A percentile compares a stretch with the other conserved stretches of the same genome.
Conservation (phyloP, 1,140 invertebrate genomes). For the Heliconius congener region DNA sequence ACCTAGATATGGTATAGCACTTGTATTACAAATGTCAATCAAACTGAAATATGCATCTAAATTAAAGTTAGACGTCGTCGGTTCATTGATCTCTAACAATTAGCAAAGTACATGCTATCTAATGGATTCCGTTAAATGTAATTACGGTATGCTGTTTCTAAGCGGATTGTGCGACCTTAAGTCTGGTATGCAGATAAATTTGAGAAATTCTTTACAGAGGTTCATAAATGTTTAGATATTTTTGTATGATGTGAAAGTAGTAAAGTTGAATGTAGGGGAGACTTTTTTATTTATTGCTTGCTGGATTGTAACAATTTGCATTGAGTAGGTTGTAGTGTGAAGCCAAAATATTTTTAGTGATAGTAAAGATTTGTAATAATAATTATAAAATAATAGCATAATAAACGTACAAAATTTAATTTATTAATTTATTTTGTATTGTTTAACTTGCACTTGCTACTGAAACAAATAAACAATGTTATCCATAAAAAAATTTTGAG, state of each 20-base stretch:
- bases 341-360: no score
- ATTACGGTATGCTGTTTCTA: constrained; percentile 21
- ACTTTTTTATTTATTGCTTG: no score
- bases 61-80: neutral
- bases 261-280: neutral
- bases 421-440: no score
- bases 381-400: no score
- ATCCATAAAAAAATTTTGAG: no score
- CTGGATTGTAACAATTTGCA: no score
- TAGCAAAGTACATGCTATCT: constrained; percentile 27
- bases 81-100: constrained; percentile 29
- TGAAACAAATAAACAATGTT: no score
- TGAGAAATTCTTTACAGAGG: neutral
- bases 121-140: constrained; percentile 33
- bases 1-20: neutral
- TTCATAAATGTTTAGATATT: neutral
- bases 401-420: no score
- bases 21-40: constrained; percentile 5
- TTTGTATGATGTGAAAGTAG: neutral
- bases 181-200: neutral
- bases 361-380: no score
- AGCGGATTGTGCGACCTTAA: constrained; percentile 2
- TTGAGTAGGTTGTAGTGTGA: no score
- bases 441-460: no score
- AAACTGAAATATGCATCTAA: constrained; percentile 17